Percentiles rank a stretch among this genome's conserved stretches.
Evolutionary conservation across 2,113 vertebrate species (phyloP).

Genomic region (Spea bombifrons): DNA sequence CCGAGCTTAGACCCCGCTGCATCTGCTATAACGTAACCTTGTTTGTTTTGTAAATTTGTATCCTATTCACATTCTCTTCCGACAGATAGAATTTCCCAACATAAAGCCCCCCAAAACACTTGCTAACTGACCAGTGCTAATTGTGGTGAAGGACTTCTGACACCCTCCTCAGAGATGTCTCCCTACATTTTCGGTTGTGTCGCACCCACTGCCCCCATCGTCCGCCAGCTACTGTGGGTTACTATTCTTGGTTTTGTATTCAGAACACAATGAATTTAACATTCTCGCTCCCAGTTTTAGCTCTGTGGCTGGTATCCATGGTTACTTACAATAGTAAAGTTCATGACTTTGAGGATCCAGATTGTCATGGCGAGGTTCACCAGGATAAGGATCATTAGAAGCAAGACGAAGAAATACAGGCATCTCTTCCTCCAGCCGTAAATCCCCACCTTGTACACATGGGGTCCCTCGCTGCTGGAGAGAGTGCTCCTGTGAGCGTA

Average conservation of each 20-base stretch:
- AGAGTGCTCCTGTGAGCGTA: slow-evolving; percentile 84
- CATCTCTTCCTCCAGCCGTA: slow-evolving; percentile 99
- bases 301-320: slow-evolving; percentile 29
- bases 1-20: too few species aligned
- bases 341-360: slow-evolving; percentile 99
- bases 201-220: neutral
- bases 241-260: too few species aligned
- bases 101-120: too few species aligned
- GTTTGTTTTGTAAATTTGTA: too few species aligned
- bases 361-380: slow-evolving; percentile 98
- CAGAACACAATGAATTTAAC: neutral
- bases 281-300: neutral
- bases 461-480: slow-evolving; percentile 87
- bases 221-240: too few species aligned
- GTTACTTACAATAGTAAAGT: slow-evolving; percentile 98
- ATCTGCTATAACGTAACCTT: too few species aligned
- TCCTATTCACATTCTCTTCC: too few species aligned
- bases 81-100: too few species aligned
- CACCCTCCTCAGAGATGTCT: neutral
- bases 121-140: neutral
- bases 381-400: slow-evolving; percentile 97
- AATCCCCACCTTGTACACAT: slow-evolving; percentile 98
- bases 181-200: neutral
- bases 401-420: slow-evolving; percentile 97
- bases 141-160: neutral